phyloP scores from a whole-genome alignment of 2,888 invertebrate genomes.

The Nasonovia ribisnigri region DNA sequence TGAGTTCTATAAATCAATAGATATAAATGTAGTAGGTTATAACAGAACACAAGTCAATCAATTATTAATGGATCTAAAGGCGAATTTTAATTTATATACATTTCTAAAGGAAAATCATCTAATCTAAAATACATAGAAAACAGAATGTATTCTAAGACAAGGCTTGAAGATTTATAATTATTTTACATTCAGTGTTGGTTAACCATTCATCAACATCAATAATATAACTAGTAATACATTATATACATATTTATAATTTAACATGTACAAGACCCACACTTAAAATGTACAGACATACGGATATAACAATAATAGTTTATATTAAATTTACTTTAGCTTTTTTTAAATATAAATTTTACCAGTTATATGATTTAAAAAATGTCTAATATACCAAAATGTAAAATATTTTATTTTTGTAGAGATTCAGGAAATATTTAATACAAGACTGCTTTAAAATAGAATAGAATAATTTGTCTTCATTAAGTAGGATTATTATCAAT shows the following conservation, averaged over 20 bases:
- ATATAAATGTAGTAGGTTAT: background rate
- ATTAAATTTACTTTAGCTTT: background rate
- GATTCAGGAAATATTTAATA: background rate
- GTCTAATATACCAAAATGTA: background rate
- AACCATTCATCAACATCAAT: background rate
- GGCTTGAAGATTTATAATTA: constrained; percentile 63
- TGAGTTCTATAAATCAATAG: background rate
- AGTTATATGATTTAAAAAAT: background rate
- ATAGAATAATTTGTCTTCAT: background rate
- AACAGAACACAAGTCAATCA: background rate
- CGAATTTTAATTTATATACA: background rate
- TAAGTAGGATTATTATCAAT: background rate
- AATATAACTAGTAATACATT: background rate
- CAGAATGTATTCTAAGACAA: constrained; percentile 15
- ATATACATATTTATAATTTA: background rate
- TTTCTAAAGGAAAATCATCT: background rate
- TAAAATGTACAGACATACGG: background rate
- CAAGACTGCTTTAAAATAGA: background rate
- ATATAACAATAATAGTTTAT: background rate
- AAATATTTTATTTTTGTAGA: background rate
- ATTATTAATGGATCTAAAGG: background rate
- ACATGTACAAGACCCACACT: background rate
- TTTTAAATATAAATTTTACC: background rate
- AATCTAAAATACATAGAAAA: background rate
- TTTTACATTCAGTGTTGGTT: background rate